Evolutionary conservation across 2,113 vertebrate species (phyloP).

Genomic region (Dicerorhinus sumatrensis): DNA sequence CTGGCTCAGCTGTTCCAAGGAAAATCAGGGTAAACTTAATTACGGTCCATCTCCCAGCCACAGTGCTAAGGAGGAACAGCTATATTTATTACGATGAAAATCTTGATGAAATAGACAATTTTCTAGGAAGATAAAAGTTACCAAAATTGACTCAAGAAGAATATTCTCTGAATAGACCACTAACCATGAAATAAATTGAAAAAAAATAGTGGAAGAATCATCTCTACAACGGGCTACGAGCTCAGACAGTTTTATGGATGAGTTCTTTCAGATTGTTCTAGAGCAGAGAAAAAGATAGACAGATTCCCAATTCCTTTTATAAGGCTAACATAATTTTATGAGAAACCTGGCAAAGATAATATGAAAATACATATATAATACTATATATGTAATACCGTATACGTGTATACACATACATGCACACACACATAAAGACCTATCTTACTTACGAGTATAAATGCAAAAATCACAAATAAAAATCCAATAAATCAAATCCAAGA

Average conservation of each 20-base stretch:
- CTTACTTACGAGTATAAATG: not conserved
- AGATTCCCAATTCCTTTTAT: not conserved
- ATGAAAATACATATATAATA: not conserved
- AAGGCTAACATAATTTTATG: not conserved
- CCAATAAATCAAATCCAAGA: slow-evolving; percentile 1
- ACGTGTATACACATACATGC: not conserved
- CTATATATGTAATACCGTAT: not conserved
- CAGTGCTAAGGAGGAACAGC: not conserved
- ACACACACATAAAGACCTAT: not conserved
- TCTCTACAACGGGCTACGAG: not conserved
- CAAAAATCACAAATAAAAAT: slow-evolving; percentile 32
- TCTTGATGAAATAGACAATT: not conserved
- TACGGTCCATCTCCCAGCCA: not conserved
- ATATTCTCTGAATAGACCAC: slow-evolving; percentile 23
- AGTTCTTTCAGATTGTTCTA: slow-evolving; percentile 19
- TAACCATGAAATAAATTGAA: slow-evolving; percentile 32
- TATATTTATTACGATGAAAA: not conserved
- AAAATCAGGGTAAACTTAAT: not conserved
- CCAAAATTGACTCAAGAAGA: not conserved
- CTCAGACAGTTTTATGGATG: slow-evolving; percentile 1
- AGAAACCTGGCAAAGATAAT: slow-evolving; percentile 31
- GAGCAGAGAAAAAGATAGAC: slow-evolving; percentile 20
- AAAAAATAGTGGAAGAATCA: not conserved
- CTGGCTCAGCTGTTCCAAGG: not conserved
- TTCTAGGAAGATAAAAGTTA: slow-evolving; percentile 25